Evolutionary conservation across 1,140 invertebrate species (phyloP), one percentile per base, ranked within the genome.

Genomic region (Nephotettix cincticeps): DNA sequence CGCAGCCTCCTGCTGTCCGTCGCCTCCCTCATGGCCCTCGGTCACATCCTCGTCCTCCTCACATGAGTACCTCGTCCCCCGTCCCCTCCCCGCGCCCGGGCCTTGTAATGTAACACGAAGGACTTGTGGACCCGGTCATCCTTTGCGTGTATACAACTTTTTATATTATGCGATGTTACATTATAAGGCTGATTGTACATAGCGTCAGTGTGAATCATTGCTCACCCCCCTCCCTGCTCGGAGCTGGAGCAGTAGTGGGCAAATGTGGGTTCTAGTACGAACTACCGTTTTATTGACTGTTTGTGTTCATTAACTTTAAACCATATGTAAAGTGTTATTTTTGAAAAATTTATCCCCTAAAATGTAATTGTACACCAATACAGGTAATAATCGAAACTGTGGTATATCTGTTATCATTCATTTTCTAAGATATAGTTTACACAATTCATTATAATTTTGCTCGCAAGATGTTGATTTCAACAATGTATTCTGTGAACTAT

Each of bases 1-100:
- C 47, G 67, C 21, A 69, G 70, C n/a, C 68, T 69, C 9, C 43
- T 65, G 0, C 29, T 66, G 9, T 69, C 70, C 36, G 72, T 75
- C 23, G 36, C 74, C 47, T 14, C 69, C 40, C 72, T 74, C 19
- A 45, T 43, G 51, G 45, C 74, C 32, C 32, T 70, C 30, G 69
- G 69, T 11, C 74, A 72, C 69, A 23, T 75, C 51, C n/a, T 71
- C 51, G 67, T 72, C 45, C 36, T 68, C 54, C 69, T 74, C 45
- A 72, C 74, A 72, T 75, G 74, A 75, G 68, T 68, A 17, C 36
- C 64, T 54, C 23, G 19, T n/a, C 47, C 19, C 4, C 30, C 23
- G 23, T 43, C 72, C 63, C 32, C 14, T 14, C 4, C 32, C 32
- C 32, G 32, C 32, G 2, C n/a, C 36, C 21, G 1, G 13, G 14